Percentiles rank a stretch among this genome's conserved stretches.
These are phyloP conservation scores for Xylocampa areola DNA, from an alignment of 2,888 invertebrate species.

Conservation along the genomic window DNA sequence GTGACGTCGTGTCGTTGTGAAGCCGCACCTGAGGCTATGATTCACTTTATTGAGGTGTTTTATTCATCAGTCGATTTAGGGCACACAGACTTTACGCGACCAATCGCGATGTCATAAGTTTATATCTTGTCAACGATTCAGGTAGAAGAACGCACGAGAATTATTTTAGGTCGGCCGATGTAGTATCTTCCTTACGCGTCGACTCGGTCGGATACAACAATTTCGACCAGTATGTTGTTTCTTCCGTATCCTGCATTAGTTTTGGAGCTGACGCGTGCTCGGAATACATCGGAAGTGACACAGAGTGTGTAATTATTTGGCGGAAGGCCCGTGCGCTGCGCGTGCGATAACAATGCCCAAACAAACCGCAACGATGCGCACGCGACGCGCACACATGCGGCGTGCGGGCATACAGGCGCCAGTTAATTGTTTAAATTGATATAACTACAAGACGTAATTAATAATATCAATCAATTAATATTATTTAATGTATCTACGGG, in stretches of 20 bases:
- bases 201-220: not conserved
- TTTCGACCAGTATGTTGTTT: slow-evolving; percentile 8
- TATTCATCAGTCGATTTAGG: too few relatives aligned
- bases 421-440: not conserved
- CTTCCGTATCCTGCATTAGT: slow-evolving; percentile 15
- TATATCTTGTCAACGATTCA: too few relatives aligned
- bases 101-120: too few relatives aligned
- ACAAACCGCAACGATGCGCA: slow-evolving; percentile 26
- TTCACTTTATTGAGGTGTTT: too few relatives aligned
- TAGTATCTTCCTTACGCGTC: not conserved
- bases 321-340: slow-evolving; percentile 31
- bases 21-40: too few relatives aligned
- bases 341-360: slow-evolving; percentile 28
- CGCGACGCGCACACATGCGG: slow-evolving; percentile 12
- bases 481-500: too few relatives aligned
- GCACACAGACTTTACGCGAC: too few relatives aligned
- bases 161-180: not conserved
- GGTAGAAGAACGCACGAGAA: not conserved
- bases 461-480: too few relatives aligned
- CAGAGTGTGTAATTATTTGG: slow-evolving; percentile 35
- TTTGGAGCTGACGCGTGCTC: slow-evolving; percentile 27
- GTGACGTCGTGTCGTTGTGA: too few relatives aligned
- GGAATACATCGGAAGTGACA: slow-evolving; percentile 46
- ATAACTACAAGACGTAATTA: not conserved
- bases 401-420: not conserved